Conservation (phyloP, 2,797 vertebrate genomes). For the Ceryle rudis region DNA sequence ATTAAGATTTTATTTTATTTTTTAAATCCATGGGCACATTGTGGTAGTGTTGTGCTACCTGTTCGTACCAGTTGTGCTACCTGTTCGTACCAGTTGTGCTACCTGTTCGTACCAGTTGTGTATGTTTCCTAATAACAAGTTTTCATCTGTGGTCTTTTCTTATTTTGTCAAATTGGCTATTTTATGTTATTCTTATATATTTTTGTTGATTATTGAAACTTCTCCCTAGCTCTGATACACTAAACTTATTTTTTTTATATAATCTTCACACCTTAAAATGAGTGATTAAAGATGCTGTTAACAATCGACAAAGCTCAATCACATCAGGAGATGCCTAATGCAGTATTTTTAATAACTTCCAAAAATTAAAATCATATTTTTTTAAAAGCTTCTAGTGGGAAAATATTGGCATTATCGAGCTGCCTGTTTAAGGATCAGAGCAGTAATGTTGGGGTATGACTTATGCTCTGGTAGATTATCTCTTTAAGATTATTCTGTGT, state of each 20-base stretch:
- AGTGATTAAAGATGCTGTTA: not conserved
- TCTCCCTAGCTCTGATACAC: not conserved
- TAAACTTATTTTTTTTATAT: not conserved
- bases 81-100: not conserved
- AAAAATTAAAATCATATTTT: not conserved
- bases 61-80: not conserved
- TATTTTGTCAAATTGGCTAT: not conserved
- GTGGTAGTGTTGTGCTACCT: not conserved
- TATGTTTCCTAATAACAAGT: not conserved
- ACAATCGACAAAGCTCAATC: not conserved
- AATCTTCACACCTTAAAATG: not conserved
- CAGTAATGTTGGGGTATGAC: not conserved
- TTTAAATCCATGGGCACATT: not conserved
- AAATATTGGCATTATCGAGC: not conserved
- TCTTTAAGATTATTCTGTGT: not conserved
- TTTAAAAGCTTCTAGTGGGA: not conserved
- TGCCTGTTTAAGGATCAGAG: not conserved
- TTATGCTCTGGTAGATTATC: not conserved
- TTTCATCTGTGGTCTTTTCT: not conserved
- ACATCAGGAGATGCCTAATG: not conserved
- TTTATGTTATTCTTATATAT: not conserved
- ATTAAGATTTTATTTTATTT: not conserved
- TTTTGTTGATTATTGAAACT: not conserved
- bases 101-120: not conserved
- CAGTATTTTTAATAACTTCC: not conserved